phyloP scores from a whole-genome alignment of 2,888 invertebrate genomes.

The Stenoptilia bipunctidactyla region DNA sequence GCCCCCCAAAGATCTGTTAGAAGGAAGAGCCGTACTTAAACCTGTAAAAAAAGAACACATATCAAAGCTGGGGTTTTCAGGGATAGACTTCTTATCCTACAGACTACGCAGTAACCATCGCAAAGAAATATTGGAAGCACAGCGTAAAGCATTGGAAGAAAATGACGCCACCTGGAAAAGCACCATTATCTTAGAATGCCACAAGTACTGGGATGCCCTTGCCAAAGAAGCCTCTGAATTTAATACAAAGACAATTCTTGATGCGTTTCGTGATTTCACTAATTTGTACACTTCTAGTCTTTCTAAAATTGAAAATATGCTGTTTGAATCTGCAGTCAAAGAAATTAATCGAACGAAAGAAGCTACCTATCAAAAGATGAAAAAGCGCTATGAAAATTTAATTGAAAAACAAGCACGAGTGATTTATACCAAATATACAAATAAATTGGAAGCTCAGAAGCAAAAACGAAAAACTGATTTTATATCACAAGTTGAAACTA shows the following conservation, averaged over 20 bases:
- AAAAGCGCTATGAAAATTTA: slow-evolving; percentile 24
- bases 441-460: slow-evolving; percentile 31
- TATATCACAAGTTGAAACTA: slow-evolving; percentile 25
- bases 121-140: slow-evolving; percentile 28
- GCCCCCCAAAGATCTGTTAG: slow-evolving; percentile 39
- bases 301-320: slow-evolving; percentile 34
- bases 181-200: slow-evolving; percentile 21
- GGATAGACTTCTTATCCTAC: slow-evolving; percentile 32
- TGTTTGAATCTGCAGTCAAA: slow-evolving; percentile 32
- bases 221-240: slow-evolving; percentile 21
- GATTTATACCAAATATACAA: slow-evolving; percentile 34
- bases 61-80: slow-evolving; percentile 32
- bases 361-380: slow-evolving; percentile 31
- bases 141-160: slow-evolving; percentile 23
- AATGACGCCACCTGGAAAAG: slow-evolving; percentile 37
- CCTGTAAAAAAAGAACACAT: slow-evolving; percentile 36
- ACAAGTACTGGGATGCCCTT: slow-evolving; percentile 24
- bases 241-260: slow-evolving; percentile 33
- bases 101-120: slow-evolving; percentile 26
- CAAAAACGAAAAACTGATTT: slow-evolving; percentile 32
- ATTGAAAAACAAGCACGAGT: slow-evolving; percentile 38
- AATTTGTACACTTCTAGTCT: slow-evolving; percentile 33
- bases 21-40: slow-evolving; percentile 37
- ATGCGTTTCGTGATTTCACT: slow-evolving; percentile 36
- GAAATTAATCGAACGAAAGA: slow-evolving; percentile 32